A percentile compares a stretch with the other conserved stretches of the same genome.
Conservation (phyloP, 2,888 invertebrate genomes). For the Drosophila greeni region DNA sequence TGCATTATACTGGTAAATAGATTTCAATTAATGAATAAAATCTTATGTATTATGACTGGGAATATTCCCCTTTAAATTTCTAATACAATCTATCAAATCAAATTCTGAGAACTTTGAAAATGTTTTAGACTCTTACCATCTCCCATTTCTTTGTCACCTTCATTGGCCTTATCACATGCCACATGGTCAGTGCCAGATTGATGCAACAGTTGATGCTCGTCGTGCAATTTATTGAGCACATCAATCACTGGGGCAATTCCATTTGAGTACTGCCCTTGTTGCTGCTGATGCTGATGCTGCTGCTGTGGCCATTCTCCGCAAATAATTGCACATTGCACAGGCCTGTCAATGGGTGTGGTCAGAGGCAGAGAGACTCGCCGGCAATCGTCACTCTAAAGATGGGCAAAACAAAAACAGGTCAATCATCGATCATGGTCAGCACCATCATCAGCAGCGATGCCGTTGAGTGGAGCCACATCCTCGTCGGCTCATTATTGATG, state of each 20-base stretch:
- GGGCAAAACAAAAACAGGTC: conserved; percentile 67
- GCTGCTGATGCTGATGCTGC: conserved; percentile 32
- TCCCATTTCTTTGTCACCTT: conserved; percentile 28
- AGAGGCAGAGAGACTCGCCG: conserved; percentile 33
- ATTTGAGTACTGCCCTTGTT: conserved; percentile 48
- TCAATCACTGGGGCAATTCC: conserved; percentile 68
- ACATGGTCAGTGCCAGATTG: conserved; percentile 29
- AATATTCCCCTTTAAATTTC: neutral
- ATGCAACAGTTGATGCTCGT: conserved; percentile 44
- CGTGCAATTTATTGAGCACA: conserved; percentile 70
- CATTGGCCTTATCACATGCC: conserved; percentile 36
- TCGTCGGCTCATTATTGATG: conserved; percentile 62
- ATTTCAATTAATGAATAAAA: no score
- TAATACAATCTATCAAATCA: neutral
- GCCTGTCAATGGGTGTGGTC: conserved; percentile 70
- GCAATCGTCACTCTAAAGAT: conserved; percentile 69
- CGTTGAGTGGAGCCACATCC: conserved; percentile 40
- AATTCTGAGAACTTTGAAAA: conserved; percentile 1
- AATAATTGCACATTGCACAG: conserved; percentile 68
- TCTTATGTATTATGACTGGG: neutral
- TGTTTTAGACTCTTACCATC: neutral
- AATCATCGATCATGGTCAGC: conserved; percentile 78
- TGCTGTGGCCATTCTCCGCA: conserved; percentile 62
- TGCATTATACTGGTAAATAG: neutral
- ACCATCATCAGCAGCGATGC: conserved; percentile 38